Conservation (phyloP, 2,797 vertebrate species). For the Phyllotis vaccarum region DNA sequence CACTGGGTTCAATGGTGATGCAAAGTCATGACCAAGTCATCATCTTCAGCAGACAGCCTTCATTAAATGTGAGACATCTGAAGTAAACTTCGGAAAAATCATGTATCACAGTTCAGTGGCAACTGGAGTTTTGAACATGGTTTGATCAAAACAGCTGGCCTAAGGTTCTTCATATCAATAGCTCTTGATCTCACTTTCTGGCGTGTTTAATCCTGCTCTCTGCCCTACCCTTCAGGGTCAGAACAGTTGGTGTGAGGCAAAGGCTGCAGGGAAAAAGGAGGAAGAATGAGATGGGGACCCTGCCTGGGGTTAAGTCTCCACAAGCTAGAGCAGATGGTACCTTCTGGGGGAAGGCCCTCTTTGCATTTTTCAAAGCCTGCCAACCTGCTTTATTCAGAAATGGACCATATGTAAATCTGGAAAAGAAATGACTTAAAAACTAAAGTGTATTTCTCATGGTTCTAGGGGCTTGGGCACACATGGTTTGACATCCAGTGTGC, state of each 20-base stretch:
- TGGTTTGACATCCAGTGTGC: neutral
- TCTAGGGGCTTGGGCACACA: neutral
- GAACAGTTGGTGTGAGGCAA: no score
- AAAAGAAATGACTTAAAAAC: neutral
- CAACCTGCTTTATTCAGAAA: neutral
- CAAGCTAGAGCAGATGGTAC: neutral
- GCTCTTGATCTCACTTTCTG: neutral
- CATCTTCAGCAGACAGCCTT: neutral
- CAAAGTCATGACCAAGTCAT: neutral
- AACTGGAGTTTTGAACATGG: neutral
- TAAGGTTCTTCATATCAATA: neutral
- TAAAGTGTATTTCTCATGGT: neutral
- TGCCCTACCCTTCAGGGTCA: neutral
- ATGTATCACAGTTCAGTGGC: neutral
- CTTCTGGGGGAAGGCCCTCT: neutral
- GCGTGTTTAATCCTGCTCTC: neutral
- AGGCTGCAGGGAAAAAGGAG: neutral
- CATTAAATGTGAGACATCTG: neutral
- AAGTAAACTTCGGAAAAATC: slow-evolving; percentile 2
- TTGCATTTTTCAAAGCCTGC: neutral
- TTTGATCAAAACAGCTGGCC: neutral
- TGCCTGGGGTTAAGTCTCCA: neutral
- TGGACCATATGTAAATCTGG: no score
- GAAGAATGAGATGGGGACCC: neutral
- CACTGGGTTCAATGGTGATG: neutral